Percentiles rank a stretch among this genome's conserved stretches.
phyloP scores from a whole-genome alignment of 2,888 invertebrate genomes.

The Pyrochroa serraticornis region DNA sequence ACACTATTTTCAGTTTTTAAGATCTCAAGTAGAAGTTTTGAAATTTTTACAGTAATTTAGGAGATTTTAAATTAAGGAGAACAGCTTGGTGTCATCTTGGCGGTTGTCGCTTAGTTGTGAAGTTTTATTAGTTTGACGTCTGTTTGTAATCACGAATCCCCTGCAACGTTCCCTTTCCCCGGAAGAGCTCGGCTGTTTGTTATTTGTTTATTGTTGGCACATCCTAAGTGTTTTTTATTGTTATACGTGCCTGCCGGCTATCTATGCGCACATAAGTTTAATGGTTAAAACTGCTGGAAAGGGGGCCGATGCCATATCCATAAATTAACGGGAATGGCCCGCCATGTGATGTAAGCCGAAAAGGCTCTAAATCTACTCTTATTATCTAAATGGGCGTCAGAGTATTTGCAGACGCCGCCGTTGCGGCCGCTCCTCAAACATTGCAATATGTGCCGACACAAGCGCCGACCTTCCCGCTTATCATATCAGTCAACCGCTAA shows the following conservation, averaged over 20 bases:
- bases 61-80: too few species aligned
- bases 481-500: slow-evolving; percentile 31
- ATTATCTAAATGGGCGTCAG: slow-evolving; percentile 57
- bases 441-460: slow-evolving; percentile 37
- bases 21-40: too few species aligned
- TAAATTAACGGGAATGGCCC: slow-evolving; percentile 53
- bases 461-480: slow-evolving; percentile 26
- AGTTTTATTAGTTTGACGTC: too few species aligned
- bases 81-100: too few species aligned
- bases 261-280: slow-evolving; percentile 21
- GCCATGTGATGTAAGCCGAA: slow-evolving; percentile 56
- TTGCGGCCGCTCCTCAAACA: slow-evolving; percentile 38
- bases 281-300: slow-evolving; percentile 21
- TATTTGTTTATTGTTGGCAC: too few species aligned
- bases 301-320: slow-evolving; percentile 50
- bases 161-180: neutral
- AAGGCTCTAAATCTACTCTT: slow-evolving; percentile 56
- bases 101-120: too few species aligned
- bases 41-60: too few species aligned
- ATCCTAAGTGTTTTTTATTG: slow-evolving; percentile 7
- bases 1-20: too few species aligned
- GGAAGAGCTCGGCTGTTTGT: too few species aligned
- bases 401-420: slow-evolving; percentile 53
- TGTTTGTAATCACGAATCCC: too few species aligned
- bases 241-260: slow-evolving; percentile 11